A percentile compares a stretch with the other conserved stretches of the same genome.
Conservation (phyloP, 2,113 vertebrate genomes). For the Catagonus wagneri region DNA sequence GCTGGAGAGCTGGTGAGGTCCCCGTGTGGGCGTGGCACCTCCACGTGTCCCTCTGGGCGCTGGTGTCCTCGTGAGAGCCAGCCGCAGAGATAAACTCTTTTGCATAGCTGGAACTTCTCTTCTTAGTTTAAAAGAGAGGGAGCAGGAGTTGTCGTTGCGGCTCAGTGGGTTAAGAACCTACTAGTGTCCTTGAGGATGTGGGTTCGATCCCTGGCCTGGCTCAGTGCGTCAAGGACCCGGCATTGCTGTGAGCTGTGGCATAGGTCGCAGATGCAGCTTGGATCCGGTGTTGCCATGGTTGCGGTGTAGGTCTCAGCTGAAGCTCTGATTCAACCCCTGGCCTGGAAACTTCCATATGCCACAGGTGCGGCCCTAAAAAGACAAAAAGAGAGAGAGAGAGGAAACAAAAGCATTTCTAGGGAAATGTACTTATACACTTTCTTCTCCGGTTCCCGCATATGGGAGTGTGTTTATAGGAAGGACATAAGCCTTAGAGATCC, state of each 20-base stretch:
- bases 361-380: too few relatives aligned
- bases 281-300: too few relatives aligned
- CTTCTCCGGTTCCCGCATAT: neutral
- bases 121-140: neutral
- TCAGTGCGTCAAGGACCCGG: too few relatives aligned
- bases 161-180: too few relatives aligned
- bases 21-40: fast-evolving
- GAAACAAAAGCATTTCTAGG: neutral
- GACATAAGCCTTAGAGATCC: neutral
- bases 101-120: neutral
- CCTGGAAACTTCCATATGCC: too few relatives aligned
- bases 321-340: too few relatives aligned
- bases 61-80: neutral
- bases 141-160: neutral
- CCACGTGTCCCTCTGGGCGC: neutral
- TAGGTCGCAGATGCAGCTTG: too few relatives aligned
- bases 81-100: neutral
- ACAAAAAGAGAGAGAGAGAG: neutral
- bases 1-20: neutral
- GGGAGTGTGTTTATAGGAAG: neutral
- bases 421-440: neutral
- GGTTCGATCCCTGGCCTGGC: too few relatives aligned
- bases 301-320: too few relatives aligned
- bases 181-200: too few relatives aligned
- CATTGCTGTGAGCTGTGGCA: too few relatives aligned